Conservation (phyloP, 2,888 invertebrate genomes). For the Cinara cedri region DNA sequence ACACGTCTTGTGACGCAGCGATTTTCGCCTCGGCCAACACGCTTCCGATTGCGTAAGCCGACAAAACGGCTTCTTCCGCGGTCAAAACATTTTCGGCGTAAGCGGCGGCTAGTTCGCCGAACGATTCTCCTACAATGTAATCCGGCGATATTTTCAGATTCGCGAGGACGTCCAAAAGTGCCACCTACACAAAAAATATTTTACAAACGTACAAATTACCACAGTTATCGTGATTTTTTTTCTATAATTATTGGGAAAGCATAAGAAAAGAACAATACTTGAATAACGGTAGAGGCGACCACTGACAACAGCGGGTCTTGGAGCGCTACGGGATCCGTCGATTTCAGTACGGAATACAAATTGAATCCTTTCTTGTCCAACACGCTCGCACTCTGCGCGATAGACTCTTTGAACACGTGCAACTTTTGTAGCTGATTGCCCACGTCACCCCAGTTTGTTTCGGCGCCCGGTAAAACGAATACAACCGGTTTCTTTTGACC, state of each 20-base stretch:
- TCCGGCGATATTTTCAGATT: constrained; percentile 46
- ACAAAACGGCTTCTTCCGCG: constrained; percentile 49
- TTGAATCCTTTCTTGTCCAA: constrained; percentile 81
- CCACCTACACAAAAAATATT: constrained; percentile 12
- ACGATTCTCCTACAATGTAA: constrained; percentile 53
- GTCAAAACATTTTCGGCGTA: constrained; percentile 55
- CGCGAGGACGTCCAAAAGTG: constrained; percentile 44
- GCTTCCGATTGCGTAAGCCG: constrained; percentile 52
- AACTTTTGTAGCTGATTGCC: constrained; percentile 82
- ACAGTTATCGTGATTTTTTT: too few relatives aligned
- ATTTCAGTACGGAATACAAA: constrained; percentile 77
- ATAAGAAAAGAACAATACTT: background rate
- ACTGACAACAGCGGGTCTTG: constrained; percentile 91
- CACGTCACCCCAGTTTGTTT: constrained; percentile 97
- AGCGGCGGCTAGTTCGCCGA: constrained; percentile 57
- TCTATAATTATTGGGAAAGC: too few relatives aligned
- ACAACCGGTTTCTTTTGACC: constrained; percentile 82
- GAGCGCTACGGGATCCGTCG: constrained; percentile 77
- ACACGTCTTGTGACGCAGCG: background rate
- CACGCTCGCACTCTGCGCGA: constrained; percentile 73
- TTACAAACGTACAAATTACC: background rate
- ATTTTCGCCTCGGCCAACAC: constrained; percentile 30
- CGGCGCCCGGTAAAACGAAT: constrained; percentile 98
- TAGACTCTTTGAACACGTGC: constrained; percentile 79
- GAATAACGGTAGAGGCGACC: constrained; percentile 68